Percentiles rank a stretch among this genome's conserved stretches.
phyloP scores from a whole-genome alignment of 1,140 invertebrate species.

The Drosophila aff. region DNA sequence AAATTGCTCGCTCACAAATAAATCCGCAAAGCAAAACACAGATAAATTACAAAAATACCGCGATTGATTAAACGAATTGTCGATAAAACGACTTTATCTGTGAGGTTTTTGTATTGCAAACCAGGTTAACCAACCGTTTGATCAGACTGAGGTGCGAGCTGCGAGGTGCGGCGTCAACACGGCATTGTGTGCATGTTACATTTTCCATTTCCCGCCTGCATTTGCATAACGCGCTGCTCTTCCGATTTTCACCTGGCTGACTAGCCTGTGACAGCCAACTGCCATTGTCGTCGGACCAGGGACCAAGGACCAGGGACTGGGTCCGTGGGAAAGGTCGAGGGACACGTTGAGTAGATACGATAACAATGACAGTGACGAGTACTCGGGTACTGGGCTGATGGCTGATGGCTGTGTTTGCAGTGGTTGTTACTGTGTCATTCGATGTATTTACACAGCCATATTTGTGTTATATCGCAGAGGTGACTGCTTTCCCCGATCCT shows the following conservation, averaged over 20 bases:
- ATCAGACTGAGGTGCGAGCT: conserved; percentile 19
- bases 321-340: conserved; percentile 1
- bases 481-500: conserved; percentile 25
- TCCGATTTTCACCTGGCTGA: conserved; percentile 73
- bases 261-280: conserved; percentile 59
- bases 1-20: neutral
- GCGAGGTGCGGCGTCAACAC: conserved; percentile 56
- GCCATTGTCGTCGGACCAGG: conserved; percentile 50
- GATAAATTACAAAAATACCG: neutral
- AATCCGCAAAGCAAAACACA: neutral
- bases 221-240: conserved; percentile 75
- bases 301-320: conserved; percentile 1
- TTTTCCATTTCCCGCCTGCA: conserved; percentile 58
- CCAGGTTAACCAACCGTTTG: conserved; percentile 36
- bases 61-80: conserved; percentile 5
- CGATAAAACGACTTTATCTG: neutral
- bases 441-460: conserved; percentile 68
- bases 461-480: conserved; percentile 58
- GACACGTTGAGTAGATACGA: conserved; percentile 67
- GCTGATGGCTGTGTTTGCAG: conserved; percentile 18
- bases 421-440: conserved; percentile 49
- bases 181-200: conserved; percentile 60
- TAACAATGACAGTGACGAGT: conserved; percentile 68
- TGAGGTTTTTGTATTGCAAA: conserved; percentile 18
- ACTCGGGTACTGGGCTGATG: conserved; percentile 20